Evolutionary conservation across 2,888 invertebrate species (phyloP).

Genomic region (Sepioteuthis lessoniana): DNA sequence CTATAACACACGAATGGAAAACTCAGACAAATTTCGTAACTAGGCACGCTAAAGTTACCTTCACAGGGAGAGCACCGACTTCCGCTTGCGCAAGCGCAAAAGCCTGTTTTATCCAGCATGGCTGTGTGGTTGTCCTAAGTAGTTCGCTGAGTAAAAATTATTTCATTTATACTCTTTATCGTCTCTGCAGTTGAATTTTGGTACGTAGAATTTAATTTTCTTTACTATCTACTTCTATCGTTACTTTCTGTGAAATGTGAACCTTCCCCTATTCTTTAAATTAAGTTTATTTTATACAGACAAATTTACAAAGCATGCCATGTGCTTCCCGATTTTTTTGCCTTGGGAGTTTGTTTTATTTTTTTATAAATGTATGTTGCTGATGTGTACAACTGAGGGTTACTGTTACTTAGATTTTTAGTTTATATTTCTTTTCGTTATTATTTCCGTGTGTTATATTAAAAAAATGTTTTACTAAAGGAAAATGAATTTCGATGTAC

Average conservation of each 20-base stretch:
- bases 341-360: neutral
- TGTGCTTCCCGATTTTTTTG: neutral
- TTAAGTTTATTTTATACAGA: too few relatives aligned
- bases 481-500: too few relatives aligned
- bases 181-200: neutral
- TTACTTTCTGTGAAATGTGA: neutral
- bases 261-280: neutral
- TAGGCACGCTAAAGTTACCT: neutral
- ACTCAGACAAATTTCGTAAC: neutral
- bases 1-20: too few relatives aligned
- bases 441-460: too few relatives aligned
- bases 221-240: neutral
- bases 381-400: too few relatives aligned
- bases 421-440: too few relatives aligned
- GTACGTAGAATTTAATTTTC: neutral
- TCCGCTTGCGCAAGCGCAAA: neutral
- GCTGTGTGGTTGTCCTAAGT: neutral
- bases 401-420: too few relatives aligned
- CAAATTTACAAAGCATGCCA: neutral
- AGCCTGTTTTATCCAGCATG: neutral
- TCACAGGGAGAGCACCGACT: neutral
- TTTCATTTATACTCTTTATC: neutral
- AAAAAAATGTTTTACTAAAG: too few relatives aligned
- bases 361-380: too few relatives aligned
- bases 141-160: neutral